These are phyloP conservation scores for Trimorus sp. DNA, from an alignment of 2,888 invertebrate genomes.

Conservation along the genomic window DNA sequence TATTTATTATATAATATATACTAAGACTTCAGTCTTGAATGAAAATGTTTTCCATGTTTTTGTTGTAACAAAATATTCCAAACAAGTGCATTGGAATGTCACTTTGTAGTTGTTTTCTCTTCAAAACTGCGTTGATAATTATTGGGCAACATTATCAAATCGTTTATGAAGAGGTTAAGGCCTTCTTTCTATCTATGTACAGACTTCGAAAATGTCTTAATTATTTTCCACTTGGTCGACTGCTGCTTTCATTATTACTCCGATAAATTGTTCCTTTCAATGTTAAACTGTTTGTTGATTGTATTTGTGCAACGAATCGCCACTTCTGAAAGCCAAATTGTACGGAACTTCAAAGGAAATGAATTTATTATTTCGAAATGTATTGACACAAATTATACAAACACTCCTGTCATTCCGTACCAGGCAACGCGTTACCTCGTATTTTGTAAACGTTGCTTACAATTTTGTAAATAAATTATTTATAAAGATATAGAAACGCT, in stretches of 20 bases:
- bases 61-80: constrained; percentile 30
- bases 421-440: no score
- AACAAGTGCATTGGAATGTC: constrained; percentile 45
- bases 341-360: no score
- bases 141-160: constrained; percentile 48
- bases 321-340: no score
- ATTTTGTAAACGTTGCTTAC: constrained; percentile 10
- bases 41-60: constrained; percentile 29
- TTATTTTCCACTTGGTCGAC: constrained; percentile 7
- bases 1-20: constrained; percentile 22
- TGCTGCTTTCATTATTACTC: neutral
- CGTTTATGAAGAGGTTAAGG: constrained; percentile 46
- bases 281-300: no score
- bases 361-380: no score
- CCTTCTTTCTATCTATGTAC: constrained; percentile 44
- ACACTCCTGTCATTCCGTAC: no score
- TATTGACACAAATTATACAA: no score
- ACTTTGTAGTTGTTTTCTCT: constrained; percentile 39
- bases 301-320: no score
- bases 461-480: constrained; percentile 46
- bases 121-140: constrained; percentile 44
- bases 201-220: neutral
- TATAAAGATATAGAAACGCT: constrained; percentile 2
- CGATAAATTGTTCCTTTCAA: neutral
- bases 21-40: constrained; percentile 41